Conservation (phyloP, 2,797 vertebrate species). For the Merluccius polli region DNA sequence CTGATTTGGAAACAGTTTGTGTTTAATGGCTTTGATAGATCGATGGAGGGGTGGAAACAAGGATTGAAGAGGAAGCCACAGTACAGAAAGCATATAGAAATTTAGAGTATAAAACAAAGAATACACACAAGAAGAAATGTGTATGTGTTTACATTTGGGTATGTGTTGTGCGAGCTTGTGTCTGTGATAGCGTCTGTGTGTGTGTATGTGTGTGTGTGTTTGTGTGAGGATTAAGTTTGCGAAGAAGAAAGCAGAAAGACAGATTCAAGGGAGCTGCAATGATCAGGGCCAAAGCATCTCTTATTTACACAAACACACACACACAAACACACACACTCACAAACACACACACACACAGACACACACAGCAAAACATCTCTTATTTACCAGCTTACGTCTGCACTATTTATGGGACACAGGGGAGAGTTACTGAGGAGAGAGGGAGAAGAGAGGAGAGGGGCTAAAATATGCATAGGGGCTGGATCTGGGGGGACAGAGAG, state of each 20-base stretch:
- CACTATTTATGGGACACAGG: conserved; percentile 81
- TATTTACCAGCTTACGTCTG: conserved; percentile 82
- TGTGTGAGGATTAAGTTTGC: conserved; percentile 52
- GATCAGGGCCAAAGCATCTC: conserved; percentile 75
- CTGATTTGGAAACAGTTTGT: neutral
- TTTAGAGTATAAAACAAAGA: conserved; percentile 3
- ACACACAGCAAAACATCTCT: conserved; percentile 72
- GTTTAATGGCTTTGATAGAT: neutral
- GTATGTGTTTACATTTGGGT: conserved; percentile 1
- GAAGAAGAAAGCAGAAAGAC: conserved; percentile 38
- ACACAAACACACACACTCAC: conserved; percentile 15
- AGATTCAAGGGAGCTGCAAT: conserved; percentile 70
- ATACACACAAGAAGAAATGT: neutral
- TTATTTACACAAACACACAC: conserved; percentile 47
- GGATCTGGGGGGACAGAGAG: conserved; percentile 68
- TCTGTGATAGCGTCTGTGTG: neutral
- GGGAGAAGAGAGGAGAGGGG: conserved; percentile 68
- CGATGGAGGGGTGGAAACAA: neutral
- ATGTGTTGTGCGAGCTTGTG: neutral
- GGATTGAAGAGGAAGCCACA: neutral
- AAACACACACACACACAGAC: conserved; percentile 29
- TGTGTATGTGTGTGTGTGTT: no score
- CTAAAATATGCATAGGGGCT: conserved; percentile 82
- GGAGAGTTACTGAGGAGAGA: conserved; percentile 72
- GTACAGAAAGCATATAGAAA: neutral